phyloP scores from a whole-genome alignment of 2,888 invertebrate genomes.

The Patella pellucida region DNA sequence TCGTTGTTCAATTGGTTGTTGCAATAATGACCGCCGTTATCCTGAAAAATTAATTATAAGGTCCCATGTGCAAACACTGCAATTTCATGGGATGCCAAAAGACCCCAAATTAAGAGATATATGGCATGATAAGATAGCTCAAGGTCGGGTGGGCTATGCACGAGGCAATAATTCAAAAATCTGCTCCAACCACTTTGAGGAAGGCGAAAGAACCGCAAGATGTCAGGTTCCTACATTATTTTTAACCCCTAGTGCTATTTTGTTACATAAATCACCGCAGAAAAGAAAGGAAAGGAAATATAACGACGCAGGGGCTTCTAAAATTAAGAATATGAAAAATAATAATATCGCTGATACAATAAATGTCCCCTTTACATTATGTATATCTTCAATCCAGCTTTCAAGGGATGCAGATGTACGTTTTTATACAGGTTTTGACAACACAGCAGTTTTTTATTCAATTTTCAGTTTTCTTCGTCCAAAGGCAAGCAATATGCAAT shows the following conservation, averaged over 20 bases:
- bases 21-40: no score
- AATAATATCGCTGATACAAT: neutral
- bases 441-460: conserved; percentile 21
- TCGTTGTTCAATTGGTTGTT: no score
- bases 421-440: conserved; percentile 29
- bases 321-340: no score
- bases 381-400: conserved; percentile 11
- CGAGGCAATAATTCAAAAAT: neutral
- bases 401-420: conserved; percentile 11
- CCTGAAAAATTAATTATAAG: no score
- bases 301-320: no score
- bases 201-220: conserved; percentile 14
- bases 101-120: no score
- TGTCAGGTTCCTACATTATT: conserved; percentile 18
- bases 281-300: conserved; percentile 5
- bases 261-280: neutral
- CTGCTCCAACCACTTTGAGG: conserved; percentile 27
- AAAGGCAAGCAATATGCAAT: conserved; percentile 20
- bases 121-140: no score
- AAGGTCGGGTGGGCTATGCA: no score
- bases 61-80: no score
- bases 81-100: no score
- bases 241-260: conserved; percentile 22
- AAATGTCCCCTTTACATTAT: neutral
- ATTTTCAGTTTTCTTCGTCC: conserved; percentile 19